These are phyloP conservation scores for Hypotaenidia philippensis DNA, from an alignment of 2,797 vertebrate species.

Conservation along the genomic window DNA sequence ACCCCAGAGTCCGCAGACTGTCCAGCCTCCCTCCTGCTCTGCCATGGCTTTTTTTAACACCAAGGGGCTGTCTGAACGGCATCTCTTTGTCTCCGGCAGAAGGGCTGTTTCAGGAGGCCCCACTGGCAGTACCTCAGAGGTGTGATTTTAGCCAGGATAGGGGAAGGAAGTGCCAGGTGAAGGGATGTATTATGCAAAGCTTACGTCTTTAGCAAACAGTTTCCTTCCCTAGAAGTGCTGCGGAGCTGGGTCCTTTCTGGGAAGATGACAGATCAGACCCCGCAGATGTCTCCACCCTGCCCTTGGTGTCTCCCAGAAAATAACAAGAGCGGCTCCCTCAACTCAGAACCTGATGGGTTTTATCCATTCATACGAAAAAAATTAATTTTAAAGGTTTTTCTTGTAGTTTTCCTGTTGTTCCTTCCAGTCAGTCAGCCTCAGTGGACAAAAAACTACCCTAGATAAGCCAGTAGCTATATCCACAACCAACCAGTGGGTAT, in stretches of 20 bases:
- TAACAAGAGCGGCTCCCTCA: background rate
- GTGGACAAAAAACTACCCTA: background rate
- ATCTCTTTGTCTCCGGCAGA: background rate
- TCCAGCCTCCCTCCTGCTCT: background rate
- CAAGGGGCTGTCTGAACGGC: background rate
- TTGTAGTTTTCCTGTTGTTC: background rate
- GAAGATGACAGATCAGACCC: background rate
- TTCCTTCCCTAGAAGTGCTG: background rate
- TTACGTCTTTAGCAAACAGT: background rate
- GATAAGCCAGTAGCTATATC: background rate
- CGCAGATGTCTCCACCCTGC: background rate
- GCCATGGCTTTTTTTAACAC: rapidly evolving
- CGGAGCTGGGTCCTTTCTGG: background rate
- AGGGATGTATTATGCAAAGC: background rate
- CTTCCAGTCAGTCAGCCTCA: background rate
- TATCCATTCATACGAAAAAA: background rate
- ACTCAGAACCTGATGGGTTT: background rate
- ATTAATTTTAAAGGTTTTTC: background rate
- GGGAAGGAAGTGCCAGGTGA: background rate
- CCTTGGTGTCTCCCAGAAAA: background rate
- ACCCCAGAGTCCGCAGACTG: background rate
- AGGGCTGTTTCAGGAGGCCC: background rate
- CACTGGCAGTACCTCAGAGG: background rate
- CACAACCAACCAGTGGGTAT: background rate
- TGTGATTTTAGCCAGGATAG: background rate